These are phyloP conservation scores for Trichogramma evanescens DNA, from an alignment of 2,888 invertebrate genomes.

Conservation along the genomic window DNA sequence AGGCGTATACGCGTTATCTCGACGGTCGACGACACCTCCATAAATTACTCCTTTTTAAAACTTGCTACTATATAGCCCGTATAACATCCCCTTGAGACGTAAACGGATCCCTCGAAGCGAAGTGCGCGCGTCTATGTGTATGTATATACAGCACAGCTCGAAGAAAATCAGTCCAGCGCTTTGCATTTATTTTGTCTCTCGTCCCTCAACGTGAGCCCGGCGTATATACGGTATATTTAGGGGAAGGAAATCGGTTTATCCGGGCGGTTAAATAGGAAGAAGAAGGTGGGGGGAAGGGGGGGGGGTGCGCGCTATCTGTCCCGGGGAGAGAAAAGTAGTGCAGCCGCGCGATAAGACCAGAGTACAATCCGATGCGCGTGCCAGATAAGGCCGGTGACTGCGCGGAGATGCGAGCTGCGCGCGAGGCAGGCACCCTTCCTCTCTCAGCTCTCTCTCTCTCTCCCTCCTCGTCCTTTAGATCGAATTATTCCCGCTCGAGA, in stretches of 20 bases:
- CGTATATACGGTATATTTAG: background rate
- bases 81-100: too few species aligned
- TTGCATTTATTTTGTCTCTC: too few species aligned
- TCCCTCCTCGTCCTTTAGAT: constrained; percentile 29
- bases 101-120: too few species aligned
- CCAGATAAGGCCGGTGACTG: constrained; percentile 39
- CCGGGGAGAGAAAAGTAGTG: constrained; percentile 42
- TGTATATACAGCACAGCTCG: too few species aligned
- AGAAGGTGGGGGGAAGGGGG: constrained; percentile 15
- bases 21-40: too few species aligned
- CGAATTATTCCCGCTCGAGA: constrained; percentile 20
- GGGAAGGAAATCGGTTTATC: constrained; percentile 30
- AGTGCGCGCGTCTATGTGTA: too few species aligned
- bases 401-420: constrained; percentile 45
- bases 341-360: constrained; percentile 42
- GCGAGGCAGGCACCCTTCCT: constrained; percentile 42
- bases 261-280: constrained; percentile 22
- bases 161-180: too few species aligned
- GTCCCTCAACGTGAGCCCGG: too few species aligned
- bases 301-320: constrained; percentile 9
- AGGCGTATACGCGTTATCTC: too few species aligned
- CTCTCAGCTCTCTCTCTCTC: constrained; percentile 27
- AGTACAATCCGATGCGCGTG: constrained; percentile 49
- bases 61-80: too few species aligned
- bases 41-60: too few species aligned